A percentile compares a stretch with the other conserved stretches of the same genome.
Conservation (phyloP, 2,113 vertebrate species). For the Chamaea fasciata region DNA sequence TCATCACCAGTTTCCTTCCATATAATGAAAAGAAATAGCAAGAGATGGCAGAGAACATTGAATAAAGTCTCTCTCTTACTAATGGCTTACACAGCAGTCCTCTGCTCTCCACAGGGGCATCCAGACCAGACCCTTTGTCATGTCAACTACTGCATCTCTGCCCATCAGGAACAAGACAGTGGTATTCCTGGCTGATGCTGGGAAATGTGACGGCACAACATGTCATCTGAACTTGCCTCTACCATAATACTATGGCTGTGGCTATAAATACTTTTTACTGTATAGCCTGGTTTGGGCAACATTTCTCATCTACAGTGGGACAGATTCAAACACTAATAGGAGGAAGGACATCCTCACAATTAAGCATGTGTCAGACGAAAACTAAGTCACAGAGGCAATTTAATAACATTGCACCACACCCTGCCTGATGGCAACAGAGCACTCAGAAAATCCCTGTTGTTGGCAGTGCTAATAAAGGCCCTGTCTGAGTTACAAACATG, state of each 20-base stretch:
- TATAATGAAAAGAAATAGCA: not conserved
- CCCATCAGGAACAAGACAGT: not conserved
- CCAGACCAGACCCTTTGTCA: not conserved
- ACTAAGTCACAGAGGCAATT: not conserved
- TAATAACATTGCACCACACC: conserved; percentile 10
- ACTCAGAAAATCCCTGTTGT: not conserved
- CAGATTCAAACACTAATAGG: not conserved
- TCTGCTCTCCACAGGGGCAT: not conserved
- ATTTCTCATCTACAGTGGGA: not conserved
- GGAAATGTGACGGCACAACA: not conserved
- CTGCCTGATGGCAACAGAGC: not conserved
- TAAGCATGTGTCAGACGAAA: conserved; percentile 51
- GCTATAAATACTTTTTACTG: not conserved
- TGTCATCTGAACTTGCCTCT: not conserved
- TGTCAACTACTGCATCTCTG: not conserved
- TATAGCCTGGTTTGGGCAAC: not conserved
- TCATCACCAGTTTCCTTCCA: not conserved
- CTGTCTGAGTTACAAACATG: not conserved
- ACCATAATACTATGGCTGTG: not conserved
- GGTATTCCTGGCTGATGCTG: not conserved
- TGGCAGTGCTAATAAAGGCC: not conserved
- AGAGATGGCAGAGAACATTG: not conserved
- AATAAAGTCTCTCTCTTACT: not conserved
- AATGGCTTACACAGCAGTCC: not conserved
- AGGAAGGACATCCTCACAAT: conserved; percentile 60